Evolutionary conservation across 2,113 vertebrate genomes (phyloP).

Genomic region (Xyliphius kryptos): DNA sequence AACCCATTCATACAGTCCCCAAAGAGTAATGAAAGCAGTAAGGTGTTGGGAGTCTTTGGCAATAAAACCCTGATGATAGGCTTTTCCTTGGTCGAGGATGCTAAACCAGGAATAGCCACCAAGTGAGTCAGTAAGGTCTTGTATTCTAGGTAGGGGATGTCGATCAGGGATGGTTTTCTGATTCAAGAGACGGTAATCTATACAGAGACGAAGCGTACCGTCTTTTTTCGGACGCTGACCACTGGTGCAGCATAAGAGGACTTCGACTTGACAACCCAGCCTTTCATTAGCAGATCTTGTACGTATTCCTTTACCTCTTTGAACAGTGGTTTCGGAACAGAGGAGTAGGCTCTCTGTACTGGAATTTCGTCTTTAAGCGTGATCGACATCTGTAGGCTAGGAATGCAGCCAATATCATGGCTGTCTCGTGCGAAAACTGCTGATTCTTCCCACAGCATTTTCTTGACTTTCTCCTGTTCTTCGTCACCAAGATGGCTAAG

Average conservation of each 20-base stretch:
- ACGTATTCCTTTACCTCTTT: not conserved
- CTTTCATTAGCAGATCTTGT: not conserved
- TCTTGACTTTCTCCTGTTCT: not conserved
- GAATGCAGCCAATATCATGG: not conserved
- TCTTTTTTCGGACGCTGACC: not conserved
- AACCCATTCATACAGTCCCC: not conserved
- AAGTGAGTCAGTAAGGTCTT: not conserved
- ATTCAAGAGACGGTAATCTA: not conserved
- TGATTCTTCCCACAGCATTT: conserved; percentile 8
- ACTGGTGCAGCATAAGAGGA: not conserved
- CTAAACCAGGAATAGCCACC: not conserved
- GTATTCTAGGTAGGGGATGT: not conserved
- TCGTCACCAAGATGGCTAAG: not conserved
- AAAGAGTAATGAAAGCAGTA: not conserved
- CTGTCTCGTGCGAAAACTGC: not conserved
- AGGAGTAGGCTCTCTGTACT: not conserved
- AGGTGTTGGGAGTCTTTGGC: not conserved
- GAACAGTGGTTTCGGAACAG: not conserved
- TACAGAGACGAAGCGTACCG: not conserved
- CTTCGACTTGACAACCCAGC: not conserved
- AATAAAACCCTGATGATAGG: not conserved
- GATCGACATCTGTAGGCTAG: not conserved
- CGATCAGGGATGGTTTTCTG: not conserved
- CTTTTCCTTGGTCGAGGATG: not conserved
- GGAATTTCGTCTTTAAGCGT: not conserved